Conservation (phyloP, 1,140 invertebrate genomes). For the Brachionus rotundiformis region DNA sequence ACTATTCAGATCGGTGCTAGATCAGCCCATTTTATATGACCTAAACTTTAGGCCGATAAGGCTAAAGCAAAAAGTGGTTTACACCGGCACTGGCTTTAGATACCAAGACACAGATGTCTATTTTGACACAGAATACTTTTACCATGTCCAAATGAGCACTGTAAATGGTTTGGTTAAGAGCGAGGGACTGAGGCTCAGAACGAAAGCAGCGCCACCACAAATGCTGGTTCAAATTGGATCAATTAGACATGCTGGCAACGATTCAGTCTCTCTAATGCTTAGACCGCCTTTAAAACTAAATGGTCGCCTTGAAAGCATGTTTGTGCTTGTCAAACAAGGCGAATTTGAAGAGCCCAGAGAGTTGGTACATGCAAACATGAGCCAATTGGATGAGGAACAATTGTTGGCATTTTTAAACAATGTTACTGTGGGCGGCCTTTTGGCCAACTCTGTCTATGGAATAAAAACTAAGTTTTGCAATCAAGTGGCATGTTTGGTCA, state of each 20-base stretch:
- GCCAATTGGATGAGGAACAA: background rate
- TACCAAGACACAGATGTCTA: background rate
- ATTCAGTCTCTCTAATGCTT: background rate
- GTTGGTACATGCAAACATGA: background rate
- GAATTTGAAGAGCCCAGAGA: background rate
- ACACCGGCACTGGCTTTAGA: background rate
- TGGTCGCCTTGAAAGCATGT: background rate
- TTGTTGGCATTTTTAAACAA: conserved; percentile 7
- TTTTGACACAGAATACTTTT: background rate
- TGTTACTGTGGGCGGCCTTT: background rate
- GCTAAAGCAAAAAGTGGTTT: background rate
- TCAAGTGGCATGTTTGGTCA: conserved; percentile 19
- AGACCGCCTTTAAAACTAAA: conserved; percentile 34
- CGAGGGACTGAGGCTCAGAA: background rate
- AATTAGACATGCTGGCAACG: background rate
- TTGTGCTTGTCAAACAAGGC: background rate
- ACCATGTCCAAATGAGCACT: background rate
- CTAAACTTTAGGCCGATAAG: conserved; percentile 3
- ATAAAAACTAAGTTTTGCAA: conserved; percentile 35
- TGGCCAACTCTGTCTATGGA: background rate
- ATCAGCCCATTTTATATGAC: background rate
- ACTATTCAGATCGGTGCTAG: background rate
- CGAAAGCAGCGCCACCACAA: background rate
- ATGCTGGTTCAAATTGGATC: background rate
- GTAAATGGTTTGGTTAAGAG: background rate